Base-by-base conservation (phyloP, 2,888 invertebrate genomes). In the Micropterix aruncella region DNA sequence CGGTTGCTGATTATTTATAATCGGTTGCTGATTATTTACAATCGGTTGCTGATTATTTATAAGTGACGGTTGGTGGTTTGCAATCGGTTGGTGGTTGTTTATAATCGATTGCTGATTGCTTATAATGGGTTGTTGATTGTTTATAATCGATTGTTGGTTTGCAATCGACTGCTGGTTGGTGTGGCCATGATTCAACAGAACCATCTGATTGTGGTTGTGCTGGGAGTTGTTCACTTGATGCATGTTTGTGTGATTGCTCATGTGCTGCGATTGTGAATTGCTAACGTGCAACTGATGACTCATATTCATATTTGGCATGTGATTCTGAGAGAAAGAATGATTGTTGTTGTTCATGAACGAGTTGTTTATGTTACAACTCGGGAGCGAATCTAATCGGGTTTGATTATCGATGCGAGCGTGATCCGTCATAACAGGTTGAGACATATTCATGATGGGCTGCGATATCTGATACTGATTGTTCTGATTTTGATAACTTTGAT, bases 211-310 rank as follows among this genome's bases (percentile, higher is more conserved):
- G 53, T 62, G 42, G 19, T 19, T 16, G 5, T 27, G 65, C 37
- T 61, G 50, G 41, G 61, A 45, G 48, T 61, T 66, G 46, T 57
- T 66, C 14, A 59, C 16, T n/a, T 16, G 16, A n/a, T 37, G 3
- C 51, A 70, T 60, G 58, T 71, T 63, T 62, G 68, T 65, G 43
- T 69, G 70, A 53, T 61, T 65, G 37, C 61, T 53, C 53, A 66
- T 64, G 49, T 64, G 69, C 41, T 40, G 40, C 14, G 40, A 18
- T 16, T 37, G 18, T 2, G 38, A 38, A 18, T 16, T 43, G 19
- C 9, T 19, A 37, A 19, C n/a, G 18, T 37, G n/a, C 27, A 27
- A 7, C 27, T 9, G 5, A 38, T 15, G n/a, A 14, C 38, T 15
- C 7, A 15, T 38, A 14, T 38, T 38, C 7, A 14, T 5, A 4